phyloP scores from a whole-genome alignment of 2,113 vertebrate species.

The Dicentrarchus labrax region DNA sequence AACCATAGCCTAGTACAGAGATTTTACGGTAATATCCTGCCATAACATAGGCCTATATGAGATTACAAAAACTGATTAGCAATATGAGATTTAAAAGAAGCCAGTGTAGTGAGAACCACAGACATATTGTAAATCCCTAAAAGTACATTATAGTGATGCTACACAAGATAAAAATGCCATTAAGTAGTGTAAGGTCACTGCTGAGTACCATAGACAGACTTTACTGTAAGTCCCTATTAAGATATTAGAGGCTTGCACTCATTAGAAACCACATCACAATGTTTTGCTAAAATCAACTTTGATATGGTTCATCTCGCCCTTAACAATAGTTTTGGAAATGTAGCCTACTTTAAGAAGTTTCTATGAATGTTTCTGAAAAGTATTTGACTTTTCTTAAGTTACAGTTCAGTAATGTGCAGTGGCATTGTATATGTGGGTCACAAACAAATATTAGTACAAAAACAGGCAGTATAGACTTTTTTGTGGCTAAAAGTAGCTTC shows the following conservation, averaged over 20 bases:
- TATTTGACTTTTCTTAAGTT: too few species aligned
- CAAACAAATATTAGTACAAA: neutral
- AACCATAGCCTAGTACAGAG: neutral
- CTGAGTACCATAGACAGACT: conserved; percentile 8
- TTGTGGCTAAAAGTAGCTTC: neutral
- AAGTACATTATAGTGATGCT: neutral
- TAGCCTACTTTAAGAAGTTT: neutral
- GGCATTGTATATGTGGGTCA: neutral
- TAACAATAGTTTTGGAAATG: neutral
- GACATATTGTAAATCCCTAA: neutral
- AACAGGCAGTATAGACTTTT: neutral
- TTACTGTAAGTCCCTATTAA: neutral
- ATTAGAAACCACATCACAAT: conserved; percentile 15
- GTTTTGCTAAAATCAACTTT: neutral
- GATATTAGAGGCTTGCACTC: neutral
- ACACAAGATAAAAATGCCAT: conserved; percentile 22
- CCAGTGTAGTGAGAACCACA: conserved; percentile 3
- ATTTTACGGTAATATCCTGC: neutral
- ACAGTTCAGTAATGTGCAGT: neutral
- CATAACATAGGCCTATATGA: neutral
- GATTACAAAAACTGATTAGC: neutral
- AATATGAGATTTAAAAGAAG: neutral
- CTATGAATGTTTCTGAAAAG: neutral
- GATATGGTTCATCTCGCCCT: neutral
- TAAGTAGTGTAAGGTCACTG: conserved; percentile 5